A percentile compares a stretch with the other conserved stretches of the same genome.
phyloP scores from a whole-genome alignment of 2,113 vertebrate genomes.

The Neotoma lepida region DNA sequence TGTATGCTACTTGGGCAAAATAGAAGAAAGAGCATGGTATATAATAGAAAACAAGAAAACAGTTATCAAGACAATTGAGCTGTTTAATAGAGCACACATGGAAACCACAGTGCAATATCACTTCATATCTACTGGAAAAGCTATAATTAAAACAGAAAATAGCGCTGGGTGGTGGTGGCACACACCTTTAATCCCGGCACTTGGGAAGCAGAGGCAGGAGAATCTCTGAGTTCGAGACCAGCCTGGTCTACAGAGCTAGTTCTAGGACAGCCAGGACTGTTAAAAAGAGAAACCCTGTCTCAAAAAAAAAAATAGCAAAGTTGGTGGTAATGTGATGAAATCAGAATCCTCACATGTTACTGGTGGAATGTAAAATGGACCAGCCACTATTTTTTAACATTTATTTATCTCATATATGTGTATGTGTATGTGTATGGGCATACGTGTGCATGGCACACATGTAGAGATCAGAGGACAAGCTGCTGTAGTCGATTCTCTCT shows the following conservation, averaged over 20 bases:
- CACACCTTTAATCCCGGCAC: too few species aligned
- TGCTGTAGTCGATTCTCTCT: neutral
- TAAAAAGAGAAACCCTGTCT: too few species aligned
- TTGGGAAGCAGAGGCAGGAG: too few species aligned
- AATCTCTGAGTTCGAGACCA: too few species aligned
- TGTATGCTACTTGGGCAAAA: neutral
- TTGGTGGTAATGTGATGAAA: conserved; percentile 9
- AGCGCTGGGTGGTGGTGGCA: too few species aligned
- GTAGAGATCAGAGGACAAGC: neutral
- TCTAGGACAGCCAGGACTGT: too few species aligned
- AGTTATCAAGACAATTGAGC: neutral
- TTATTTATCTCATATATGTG: neutral
- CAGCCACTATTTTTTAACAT: neutral
- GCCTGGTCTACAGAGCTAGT: too few species aligned
- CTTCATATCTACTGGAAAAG: neutral
- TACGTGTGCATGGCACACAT: neutral
- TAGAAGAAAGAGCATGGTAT: neutral
- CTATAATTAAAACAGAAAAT: conserved; percentile 8
- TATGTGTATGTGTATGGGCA: neutral
- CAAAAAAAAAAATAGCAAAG: neutral
- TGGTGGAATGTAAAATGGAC: neutral
- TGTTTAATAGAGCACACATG: neutral
- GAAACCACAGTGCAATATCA: conserved; percentile 14
- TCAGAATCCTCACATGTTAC: neutral
- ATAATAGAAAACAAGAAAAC: conserved; percentile 10